Evolutionary conservation across 2,888 invertebrate species (phyloP).

Genomic region (Chrysotoxum bicinctum): DNA sequence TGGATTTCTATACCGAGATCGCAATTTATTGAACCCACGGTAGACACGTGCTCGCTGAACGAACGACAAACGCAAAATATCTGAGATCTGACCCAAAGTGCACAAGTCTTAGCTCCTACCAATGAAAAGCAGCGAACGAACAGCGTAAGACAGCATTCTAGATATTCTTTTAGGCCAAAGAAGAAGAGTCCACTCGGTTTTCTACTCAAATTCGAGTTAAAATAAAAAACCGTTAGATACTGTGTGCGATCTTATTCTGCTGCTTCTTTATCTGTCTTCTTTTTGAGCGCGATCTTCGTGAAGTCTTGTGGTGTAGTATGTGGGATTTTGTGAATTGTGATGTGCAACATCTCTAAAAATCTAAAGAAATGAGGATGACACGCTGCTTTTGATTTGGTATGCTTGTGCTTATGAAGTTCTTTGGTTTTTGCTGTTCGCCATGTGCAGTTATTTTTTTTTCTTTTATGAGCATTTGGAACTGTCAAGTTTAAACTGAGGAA

Average conservation of each 20-base stretch:
- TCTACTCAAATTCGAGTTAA: conserved; percentile 66
- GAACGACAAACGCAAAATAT: conserved; percentile 82
- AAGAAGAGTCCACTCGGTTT: conserved; percentile 42
- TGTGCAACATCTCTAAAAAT: conserved; percentile 45
- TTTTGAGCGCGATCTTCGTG: conserved; percentile 31
- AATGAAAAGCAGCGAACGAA: neutral
- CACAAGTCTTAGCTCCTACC: conserved; percentile 78
- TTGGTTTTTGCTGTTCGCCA: conserved; percentile 26
- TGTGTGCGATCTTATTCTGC: conserved; percentile 7
- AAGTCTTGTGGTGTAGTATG: conserved; percentile 15
- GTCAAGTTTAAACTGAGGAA: neutral
- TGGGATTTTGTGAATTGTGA: conserved; percentile 21
- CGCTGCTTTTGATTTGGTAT: conserved; percentile 14
- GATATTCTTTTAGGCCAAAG: conserved; percentile 65
- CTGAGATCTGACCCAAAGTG: conserved; percentile 79
- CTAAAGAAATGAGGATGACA: conserved; percentile 23
- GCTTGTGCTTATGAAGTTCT: conserved; percentile 12
- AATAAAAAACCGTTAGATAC: conserved; percentile 51
- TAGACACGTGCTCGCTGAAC: conserved; percentile 81
- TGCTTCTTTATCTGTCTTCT: conserved; percentile 38
- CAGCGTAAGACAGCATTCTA: conserved; percentile 76
- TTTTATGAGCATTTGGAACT: conserved; percentile 35
- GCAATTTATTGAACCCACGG: conserved; percentile 71
- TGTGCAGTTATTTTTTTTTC: conserved; percentile 39
- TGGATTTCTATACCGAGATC: conserved; percentile 57